phyloP scores from a whole-genome alignment of 2,113 vertebrate genomes.

The Dromiciops gliroides region DNA sequence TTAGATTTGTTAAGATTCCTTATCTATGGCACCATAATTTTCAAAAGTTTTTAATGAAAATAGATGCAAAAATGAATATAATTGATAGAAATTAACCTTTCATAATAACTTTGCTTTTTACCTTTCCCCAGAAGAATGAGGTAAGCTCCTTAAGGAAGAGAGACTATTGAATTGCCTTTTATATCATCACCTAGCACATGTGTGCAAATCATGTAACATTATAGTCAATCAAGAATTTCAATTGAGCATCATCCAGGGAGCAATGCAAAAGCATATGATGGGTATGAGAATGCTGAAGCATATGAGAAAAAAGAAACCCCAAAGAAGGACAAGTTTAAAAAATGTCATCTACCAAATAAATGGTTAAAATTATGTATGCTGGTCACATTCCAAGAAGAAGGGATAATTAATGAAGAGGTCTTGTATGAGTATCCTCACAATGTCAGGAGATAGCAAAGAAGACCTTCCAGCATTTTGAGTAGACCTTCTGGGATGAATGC shows the following conservation, averaged over 20 bases:
- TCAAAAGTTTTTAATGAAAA: neutral
- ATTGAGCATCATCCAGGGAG: neutral
- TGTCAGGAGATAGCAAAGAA: neutral
- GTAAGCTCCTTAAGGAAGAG: neutral
- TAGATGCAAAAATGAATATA: neutral
- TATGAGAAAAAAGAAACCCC: neutral
- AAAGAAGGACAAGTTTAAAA: neutral
- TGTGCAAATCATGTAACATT: neutral
- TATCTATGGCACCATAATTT: neutral
- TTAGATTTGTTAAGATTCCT: neutral
- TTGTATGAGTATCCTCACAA: neutral
- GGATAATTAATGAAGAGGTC: neutral
- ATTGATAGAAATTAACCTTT: neutral
- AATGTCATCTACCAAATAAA: neutral
- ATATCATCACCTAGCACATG: neutral
- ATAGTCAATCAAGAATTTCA: neutral
- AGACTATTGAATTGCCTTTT: neutral
- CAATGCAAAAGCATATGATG: neutral
- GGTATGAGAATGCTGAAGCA: neutral
- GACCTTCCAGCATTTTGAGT: neutral
- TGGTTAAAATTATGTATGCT: neutral
- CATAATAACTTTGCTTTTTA: neutral
- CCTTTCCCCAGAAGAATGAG: neutral
- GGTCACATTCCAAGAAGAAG: neutral
- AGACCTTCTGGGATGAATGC: neutral